These are phyloP conservation scores for Hipparchia semele DNA, from an alignment of 2,888 invertebrate genomes.

Conservation along the genomic window DNA sequence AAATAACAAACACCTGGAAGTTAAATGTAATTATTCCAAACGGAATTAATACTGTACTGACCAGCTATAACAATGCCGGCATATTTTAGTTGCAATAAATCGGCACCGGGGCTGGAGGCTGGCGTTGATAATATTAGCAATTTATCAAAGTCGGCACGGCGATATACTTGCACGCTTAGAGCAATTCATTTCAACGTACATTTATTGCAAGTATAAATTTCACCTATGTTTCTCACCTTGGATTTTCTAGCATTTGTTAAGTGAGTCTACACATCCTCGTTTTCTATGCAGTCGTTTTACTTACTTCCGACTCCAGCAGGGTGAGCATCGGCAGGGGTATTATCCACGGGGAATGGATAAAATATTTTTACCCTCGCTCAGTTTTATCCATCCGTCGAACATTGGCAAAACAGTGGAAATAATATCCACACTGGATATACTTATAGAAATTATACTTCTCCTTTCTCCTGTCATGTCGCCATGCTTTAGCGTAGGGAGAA, in stretches of 20 bases:
- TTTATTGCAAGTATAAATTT: conserved; percentile 21
- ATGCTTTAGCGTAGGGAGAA: no score
- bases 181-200: conserved; percentile 15
- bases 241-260: conserved; percentile 6
- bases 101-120: conserved; percentile 19
- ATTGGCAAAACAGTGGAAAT: no score
- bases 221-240: background rate
- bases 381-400: no score
- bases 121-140: conserved; percentile 30
- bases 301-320: no score
- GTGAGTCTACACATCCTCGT: background rate
- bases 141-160: conserved; percentile 25
- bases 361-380: no score
- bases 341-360: no score
- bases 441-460: no score
- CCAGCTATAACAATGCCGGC: conserved; percentile 22
- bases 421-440: no score
- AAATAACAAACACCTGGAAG: background rate
- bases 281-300: background rate
- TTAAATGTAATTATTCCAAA: background rate
- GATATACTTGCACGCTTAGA: conserved; percentile 20
- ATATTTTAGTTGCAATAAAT: conserved; percentile 26
- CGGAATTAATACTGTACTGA: background rate
- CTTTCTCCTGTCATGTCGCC: no score
- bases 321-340: no score